These are phyloP conservation scores for Ophthalmolycus amberensis DNA, from an alignment of 2,113 vertebrate species.

Conservation along the genomic window DNA sequence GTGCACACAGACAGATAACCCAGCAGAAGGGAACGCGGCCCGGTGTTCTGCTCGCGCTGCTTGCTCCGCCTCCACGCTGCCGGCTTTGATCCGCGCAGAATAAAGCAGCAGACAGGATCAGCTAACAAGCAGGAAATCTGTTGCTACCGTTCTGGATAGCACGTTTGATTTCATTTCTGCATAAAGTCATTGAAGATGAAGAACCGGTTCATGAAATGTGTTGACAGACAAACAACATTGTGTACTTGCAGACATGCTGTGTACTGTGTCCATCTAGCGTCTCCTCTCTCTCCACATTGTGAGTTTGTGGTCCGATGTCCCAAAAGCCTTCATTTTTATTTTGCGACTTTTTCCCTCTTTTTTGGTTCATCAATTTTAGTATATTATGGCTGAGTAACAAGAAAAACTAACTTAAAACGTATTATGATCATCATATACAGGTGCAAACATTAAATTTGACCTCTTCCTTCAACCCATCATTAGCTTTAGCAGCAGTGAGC, in stretches of 20 bases:
- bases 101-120: not conserved
- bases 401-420: no score
- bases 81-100: constrained; percentile 13
- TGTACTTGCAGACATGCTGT: not conserved
- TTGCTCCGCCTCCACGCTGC: not conserved
- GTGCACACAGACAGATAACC: constrained; percentile 33
- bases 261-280: not conserved
- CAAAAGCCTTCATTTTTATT: not conserved
- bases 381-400: no score
- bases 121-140: not conserved
- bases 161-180: not conserved
- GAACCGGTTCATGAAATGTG: not conserved
- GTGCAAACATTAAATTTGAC: no score
- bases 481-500: no score
- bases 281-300: not conserved
- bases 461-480: no score
- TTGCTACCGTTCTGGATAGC: not conserved
- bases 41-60: constrained; percentile 2
- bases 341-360: not conserved
- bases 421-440: no score
- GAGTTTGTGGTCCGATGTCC: not conserved
- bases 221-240: not conserved
- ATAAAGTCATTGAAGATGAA: not conserved
- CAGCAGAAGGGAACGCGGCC: constrained; percentile 25
- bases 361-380: not conserved